A percentile compares a stretch with the other conserved stretches of the same genome.
Evolutionary conservation across 2,113 vertebrate genomes (phyloP).

Genomic region (Peromyscus polionotus): DNA sequence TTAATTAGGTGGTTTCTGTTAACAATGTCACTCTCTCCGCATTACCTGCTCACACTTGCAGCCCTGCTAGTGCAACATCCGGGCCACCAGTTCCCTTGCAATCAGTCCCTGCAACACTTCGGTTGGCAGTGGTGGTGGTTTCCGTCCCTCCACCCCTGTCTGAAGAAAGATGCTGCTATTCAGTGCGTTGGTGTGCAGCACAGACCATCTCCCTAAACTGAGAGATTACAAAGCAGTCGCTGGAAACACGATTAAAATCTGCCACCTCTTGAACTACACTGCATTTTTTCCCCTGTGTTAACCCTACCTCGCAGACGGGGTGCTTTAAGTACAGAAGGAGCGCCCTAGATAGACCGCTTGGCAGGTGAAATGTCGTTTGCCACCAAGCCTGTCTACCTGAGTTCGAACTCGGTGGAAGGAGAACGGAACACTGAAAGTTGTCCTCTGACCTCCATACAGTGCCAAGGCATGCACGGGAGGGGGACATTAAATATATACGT

Average conservation of each 20-base stretch:
- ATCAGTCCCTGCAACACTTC: slow-evolving; percentile 29
- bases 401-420: not conserved
- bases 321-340: not conserved
- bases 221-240: slow-evolving; percentile 33
- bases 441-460: no score
- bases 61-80: slow-evolving; percentile 74
- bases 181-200: not conserved
- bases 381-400: not conserved
- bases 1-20: slow-evolving; percentile 87
- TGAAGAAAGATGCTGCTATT: slow-evolving; percentile 20
- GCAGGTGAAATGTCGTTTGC: not conserved
- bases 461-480: not conserved
- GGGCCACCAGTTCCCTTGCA: slow-evolving; percentile 48
- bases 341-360: not conserved
- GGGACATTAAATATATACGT: not conserved
- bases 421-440: not conserved
- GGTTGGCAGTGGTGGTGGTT: slow-evolving; percentile 47
- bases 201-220: not conserved
- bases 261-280: not conserved
- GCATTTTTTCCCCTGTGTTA: not conserved
- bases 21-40: slow-evolving; percentile 79
- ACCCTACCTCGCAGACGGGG: not conserved
- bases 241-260: not conserved
- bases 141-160: slow-evolving; percentile 52
- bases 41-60: slow-evolving; percentile 82